Conservation (phyloP, 2,888 invertebrate species). For the Lasioglossum vierecki region DNA sequence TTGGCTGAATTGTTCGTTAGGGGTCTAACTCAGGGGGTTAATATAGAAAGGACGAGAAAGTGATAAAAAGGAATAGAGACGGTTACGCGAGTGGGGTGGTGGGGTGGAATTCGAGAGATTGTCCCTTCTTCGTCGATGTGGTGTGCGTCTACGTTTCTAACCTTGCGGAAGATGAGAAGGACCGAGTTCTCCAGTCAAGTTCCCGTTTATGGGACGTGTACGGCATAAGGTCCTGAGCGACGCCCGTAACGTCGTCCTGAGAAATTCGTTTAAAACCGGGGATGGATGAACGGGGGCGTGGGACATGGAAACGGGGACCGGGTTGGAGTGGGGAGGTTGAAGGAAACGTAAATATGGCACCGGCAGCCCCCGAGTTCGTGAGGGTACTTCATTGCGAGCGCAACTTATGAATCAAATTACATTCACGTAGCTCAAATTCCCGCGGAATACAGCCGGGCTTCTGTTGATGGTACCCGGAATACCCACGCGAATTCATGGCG, state of each 20-base stretch:
- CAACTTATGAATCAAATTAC: conserved; percentile 60
- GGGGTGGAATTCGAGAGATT: conserved; percentile 30
- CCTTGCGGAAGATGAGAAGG: conserved; percentile 9
- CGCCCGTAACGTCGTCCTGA: conserved; percentile 38
- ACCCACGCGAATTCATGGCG: conserved; percentile 19
- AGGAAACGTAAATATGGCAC: conserved; percentile 40
- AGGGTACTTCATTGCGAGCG: conserved; percentile 41
- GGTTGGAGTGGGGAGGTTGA: background rate
- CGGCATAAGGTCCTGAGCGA: conserved; percentile 50
- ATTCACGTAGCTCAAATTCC: conserved; percentile 50
- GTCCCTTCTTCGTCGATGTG: conserved; percentile 20
- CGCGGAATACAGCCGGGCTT: conserved; percentile 36
- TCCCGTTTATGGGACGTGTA: conserved; percentile 57
- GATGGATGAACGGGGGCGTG: background rate
- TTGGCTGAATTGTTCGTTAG: background rate
- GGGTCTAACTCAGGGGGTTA: background rate
- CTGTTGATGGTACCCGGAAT: conserved; percentile 47
- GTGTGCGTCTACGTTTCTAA: conserved; percentile 30
- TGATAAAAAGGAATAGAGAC: background rate
- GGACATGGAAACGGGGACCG: background rate
- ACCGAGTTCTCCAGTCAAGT: conserved; percentile 20
- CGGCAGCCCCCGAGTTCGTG: conserved; percentile 13
- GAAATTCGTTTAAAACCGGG: conserved; percentile 60
- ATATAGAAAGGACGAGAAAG: background rate
- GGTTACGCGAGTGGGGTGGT: background rate